Conservation (phyloP, 2,113 vertebrate genomes). For the Bubo bubo region DNA sequence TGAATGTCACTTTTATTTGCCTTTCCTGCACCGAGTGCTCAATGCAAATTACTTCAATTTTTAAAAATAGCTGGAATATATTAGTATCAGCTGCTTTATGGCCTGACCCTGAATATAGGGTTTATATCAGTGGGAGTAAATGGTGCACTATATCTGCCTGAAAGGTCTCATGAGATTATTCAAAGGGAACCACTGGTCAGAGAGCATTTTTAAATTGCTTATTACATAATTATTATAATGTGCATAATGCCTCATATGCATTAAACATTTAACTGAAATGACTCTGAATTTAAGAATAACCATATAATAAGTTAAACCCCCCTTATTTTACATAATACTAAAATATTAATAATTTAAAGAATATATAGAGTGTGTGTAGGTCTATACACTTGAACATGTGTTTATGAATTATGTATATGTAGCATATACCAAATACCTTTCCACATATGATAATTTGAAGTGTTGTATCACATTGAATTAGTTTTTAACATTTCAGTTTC, state of each 20-base stretch:
- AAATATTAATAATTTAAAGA: not conserved
- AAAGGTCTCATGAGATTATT: not conserved
- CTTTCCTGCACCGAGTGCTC: not conserved
- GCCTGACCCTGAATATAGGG: not conserved
- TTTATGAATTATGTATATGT: not conserved
- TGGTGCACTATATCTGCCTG: not conserved
- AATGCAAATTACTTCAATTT: not conserved
- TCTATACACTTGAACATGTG: not conserved
- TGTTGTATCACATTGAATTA: not conserved
- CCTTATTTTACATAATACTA: not conserved
- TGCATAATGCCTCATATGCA: not conserved
- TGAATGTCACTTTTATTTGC: not conserved
- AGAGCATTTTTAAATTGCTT: slow-evolving; percentile 12
- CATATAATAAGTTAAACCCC: slow-evolving; percentile 10
- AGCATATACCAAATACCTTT: not conserved
- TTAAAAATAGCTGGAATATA: not conserved
- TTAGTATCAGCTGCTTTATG: not conserved
- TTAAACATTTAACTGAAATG: not conserved
- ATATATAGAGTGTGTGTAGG: not conserved
- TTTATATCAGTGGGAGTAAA: not conserved
- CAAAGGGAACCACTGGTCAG: not conserved
- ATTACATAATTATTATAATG: slow-evolving; percentile 64
- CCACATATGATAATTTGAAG: not conserved
- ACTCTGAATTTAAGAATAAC: not conserved
- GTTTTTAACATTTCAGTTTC: not conserved